Evolutionary conservation across 2,113 vertebrate genomes (phyloP), one percentile per base, ranked within the genome.

Genomic region (Odontesthes bonariensis): DNA sequence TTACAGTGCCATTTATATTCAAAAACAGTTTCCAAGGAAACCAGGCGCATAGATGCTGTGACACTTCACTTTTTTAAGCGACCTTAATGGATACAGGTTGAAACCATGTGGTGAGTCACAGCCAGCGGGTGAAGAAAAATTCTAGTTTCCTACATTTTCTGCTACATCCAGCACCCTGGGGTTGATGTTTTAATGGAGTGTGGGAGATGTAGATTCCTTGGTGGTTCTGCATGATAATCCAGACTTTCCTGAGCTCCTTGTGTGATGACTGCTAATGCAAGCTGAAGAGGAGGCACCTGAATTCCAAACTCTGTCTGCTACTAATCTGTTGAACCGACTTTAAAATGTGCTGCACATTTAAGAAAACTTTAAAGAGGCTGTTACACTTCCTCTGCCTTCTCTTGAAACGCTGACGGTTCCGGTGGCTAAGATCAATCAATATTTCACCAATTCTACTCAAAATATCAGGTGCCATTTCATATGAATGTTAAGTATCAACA

Each of bases 221-320:
- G 83, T 81, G 82, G 73, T 75, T 85, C 79, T 47, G 82, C 85
- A 69, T 88, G 65, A 92, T 86, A 84, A 89, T 89, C 81, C 46
- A 51, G 53, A 73, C 63, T 84, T 79, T 79, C 53, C 27, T 19
- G 74, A 79, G 81, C 64, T 63, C 76, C 63, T 58, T 84, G 76
- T 78, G 86, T 67, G 54, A 66, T 23, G 82, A 87, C 83, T 90
- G 71, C 74, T 80, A 89, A 89, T 84, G 67, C 68, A 69, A 53
- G 61, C 44, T 53, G 42, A 65, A 69, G 54, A 69, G 57, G 53
- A 69, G 23, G 59, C 14, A 16, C 62, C 51, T 60, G 68, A 76
- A 75, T 83, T 62, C 35, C 73, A 35, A 83, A 73, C 49, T 79
- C 61, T 58, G 40, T 23, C 66, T 58, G 46, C 35, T 33, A 73